A percentile compares a stretch with the other conserved stretches of the same genome.
Conservation (phyloP, 2,888 invertebrate genomes). For the Chaetogeoica ovagalla region DNA sequence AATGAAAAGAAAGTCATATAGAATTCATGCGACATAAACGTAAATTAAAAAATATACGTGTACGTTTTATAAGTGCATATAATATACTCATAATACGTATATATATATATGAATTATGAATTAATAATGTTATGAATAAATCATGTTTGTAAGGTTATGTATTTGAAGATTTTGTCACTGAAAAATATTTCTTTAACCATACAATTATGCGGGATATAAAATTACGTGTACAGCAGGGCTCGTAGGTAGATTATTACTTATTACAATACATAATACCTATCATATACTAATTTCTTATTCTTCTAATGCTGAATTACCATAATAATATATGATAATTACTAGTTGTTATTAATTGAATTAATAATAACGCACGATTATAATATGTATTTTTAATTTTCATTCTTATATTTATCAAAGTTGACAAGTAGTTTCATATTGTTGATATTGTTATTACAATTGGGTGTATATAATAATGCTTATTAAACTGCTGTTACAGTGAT, state of each 20-base stretch:
- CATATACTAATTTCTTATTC: slow-evolving; percentile 15
- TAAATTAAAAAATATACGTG: not conserved
- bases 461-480: not conserved
- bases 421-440: not conserved
- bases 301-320: not conserved
- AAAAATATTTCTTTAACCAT: slow-evolving; percentile 1
- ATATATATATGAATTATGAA: not conserved
- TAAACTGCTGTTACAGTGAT: too few relatives aligned
- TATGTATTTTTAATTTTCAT: not conserved
- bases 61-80: too few relatives aligned
- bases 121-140: not conserved
- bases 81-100: too few relatives aligned
- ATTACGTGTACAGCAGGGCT: slow-evolving; percentile 17
- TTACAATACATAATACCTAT: slow-evolving; percentile 16
- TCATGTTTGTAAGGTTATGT: not conserved
- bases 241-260: slow-evolving; percentile 41
- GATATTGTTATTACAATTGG: not conserved
- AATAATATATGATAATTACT: slow-evolving; percentile 28
- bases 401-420: not conserved
- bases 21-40: not conserved
- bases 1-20: not conserved
- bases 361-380: not conserved
- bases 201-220: slow-evolving; percentile 11
- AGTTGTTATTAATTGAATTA: not conserved
- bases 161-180: slow-evolving; percentile 6